Conservation (phyloP, 2,113 vertebrate species). For the Phaethon lepturus region DNA sequence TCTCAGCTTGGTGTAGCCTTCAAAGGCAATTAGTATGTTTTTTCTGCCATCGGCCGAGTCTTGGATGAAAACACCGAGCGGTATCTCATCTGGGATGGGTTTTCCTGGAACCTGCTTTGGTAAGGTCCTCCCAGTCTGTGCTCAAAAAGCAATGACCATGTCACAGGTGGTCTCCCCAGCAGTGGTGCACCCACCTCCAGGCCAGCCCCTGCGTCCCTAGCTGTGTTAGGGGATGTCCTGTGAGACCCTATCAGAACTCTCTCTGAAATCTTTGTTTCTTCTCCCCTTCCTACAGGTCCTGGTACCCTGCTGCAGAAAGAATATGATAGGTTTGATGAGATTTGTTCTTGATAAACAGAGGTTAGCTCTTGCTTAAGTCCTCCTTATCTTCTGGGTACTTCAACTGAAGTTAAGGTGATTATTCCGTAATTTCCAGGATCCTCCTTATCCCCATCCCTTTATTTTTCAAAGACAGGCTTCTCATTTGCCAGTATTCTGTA, state of each 20-base stretch:
- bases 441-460: not conserved
- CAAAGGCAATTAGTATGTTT: not conserved
- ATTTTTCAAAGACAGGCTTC: not conserved
- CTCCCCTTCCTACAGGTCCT: not conserved
- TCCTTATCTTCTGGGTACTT: not conserved
- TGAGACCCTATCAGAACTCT: not conserved
- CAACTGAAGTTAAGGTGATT: not conserved
- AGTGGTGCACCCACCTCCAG: not conserved
- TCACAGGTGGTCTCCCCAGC: not conserved
- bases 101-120: not conserved
- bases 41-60: not conserved
- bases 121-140: not conserved
- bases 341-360: not conserved
- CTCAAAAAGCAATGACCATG: not conserved
- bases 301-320: not conserved
- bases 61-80: not conserved
- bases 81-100: not conserved
- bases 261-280: not conserved
- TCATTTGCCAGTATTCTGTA: not conserved
- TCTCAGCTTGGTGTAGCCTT: not conserved
- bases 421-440: not conserved
- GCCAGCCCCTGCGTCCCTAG: not conserved
- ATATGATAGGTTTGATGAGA: not conserved
- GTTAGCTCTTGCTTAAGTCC: not conserved
- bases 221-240: accelerated